A percentile compares a stretch with the other conserved stretches of the same genome.
Conservation (phyloP, 2,888 invertebrate species). For the Emesis furor region DNA sequence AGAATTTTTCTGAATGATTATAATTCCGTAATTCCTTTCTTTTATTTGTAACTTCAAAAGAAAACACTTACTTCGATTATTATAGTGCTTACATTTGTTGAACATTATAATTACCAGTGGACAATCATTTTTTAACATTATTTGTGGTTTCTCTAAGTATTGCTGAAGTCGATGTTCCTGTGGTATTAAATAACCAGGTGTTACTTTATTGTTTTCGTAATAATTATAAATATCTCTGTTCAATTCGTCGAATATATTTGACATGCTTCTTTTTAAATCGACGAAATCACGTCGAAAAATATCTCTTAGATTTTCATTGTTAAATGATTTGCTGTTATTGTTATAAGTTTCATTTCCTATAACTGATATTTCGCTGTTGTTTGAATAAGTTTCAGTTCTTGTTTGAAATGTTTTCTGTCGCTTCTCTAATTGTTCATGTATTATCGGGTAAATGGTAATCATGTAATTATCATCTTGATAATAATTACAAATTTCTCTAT, state of each 20-base stretch:
- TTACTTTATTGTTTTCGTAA: neutral
- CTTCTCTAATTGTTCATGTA: neutral
- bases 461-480: constrained; percentile 1
- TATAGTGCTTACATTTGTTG: neutral
- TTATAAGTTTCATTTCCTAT: neutral
- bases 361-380: neutral
- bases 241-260: neutral
- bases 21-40: neutral
- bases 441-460: neutral
- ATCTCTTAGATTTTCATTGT: neutral
- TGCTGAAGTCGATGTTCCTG: neutral
- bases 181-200: neutral
- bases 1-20: neutral
- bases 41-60: neutral
- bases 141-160: neutral
- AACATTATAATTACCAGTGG: neutral
- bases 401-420: neutral
- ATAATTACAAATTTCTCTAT: neutral
- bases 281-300: neutral
- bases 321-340: neutral
- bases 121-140: neutral
- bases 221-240: neutral
- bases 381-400: neutral
- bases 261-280: neutral
- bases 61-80: neutral